Evolutionary conservation across 2,888 invertebrate genomes (phyloP).

Genomic region (Danaus chrysippus): DNA sequence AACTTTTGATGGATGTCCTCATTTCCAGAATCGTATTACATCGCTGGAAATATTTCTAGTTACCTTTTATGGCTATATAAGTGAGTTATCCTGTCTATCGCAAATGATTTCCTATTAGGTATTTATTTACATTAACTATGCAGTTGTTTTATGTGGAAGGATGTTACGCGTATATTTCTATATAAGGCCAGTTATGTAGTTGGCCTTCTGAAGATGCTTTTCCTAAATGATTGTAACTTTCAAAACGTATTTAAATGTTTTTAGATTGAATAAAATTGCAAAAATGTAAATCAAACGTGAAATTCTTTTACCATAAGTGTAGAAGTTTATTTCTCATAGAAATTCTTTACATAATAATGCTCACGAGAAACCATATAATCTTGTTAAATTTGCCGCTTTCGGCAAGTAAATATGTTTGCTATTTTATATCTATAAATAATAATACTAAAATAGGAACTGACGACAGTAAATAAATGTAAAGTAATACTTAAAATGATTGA

Average conservation of each 20-base stretch:
- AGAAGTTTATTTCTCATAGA: no score
- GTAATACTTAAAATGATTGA: background rate
- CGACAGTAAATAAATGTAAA: background rate
- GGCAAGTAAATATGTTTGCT: no score
- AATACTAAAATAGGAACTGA: no score
- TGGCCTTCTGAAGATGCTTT: slow-evolving; percentile 30
- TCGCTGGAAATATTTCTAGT: slow-evolving; percentile 40
- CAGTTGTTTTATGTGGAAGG: slow-evolving; percentile 27
- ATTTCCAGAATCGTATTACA: slow-evolving; percentile 50
- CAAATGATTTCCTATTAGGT: slow-evolving; percentile 32
- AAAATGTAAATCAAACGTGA: background rate
- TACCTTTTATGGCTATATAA: slow-evolving; percentile 57
- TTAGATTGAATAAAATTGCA: background rate
- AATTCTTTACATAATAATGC: no score
- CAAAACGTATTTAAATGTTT: slow-evolving; percentile 24
- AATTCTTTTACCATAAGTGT: no score
- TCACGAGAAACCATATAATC: no score
- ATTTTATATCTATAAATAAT: no score
- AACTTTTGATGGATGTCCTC: slow-evolving; percentile 57
- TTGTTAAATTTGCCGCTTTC: no score
- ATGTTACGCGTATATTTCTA: slow-evolving; percentile 28
- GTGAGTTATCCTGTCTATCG: slow-evolving; percentile 50
- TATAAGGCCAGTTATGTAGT: slow-evolving; percentile 31
- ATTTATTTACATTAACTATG: slow-evolving; percentile 26
- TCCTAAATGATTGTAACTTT: slow-evolving; percentile 30